Evolutionary conservation across 2,113 vertebrate species (phyloP).

Genomic region (Misgurnus anguillicaudatus): DNA sequence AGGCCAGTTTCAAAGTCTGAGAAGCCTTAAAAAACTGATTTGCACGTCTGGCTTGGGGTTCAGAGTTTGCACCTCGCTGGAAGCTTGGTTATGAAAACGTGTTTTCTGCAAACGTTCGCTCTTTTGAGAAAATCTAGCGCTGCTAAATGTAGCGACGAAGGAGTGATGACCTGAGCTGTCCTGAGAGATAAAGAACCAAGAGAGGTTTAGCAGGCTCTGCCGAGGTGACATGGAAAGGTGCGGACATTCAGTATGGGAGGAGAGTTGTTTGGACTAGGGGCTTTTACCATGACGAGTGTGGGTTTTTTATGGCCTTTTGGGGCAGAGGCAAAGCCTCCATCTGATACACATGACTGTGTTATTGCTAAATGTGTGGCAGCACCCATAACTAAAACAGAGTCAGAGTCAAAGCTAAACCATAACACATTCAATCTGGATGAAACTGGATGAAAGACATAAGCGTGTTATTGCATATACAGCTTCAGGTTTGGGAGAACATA

Average conservation of each 20-base stretch:
- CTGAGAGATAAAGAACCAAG: constrained; percentile 9
- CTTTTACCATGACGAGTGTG: constrained; percentile 47
- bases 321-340: constrained; percentile 43
- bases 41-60: constrained; percentile 20
- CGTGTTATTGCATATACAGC: background rate
- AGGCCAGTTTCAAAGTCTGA: constrained; percentile 28
- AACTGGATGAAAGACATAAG: background rate
- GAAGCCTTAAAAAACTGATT: background rate
- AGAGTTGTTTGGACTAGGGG: constrained; percentile 38
- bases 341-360: constrained; percentile 49
- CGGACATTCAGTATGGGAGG: constrained; percentile 3
- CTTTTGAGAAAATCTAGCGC: background rate
- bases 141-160: background rate
- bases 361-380: constrained; percentile 41
- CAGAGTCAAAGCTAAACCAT: background rate
- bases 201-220: constrained; percentile 9
- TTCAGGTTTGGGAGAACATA: background rate
- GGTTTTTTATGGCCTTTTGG: constrained; percentile 53
- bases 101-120: constrained; percentile 9
- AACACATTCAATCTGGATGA: background rate
- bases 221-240: constrained; percentile 27
- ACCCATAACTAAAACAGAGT: constrained; percentile 18
- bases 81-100: background rate
- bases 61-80: constrained; percentile 9
- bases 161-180: constrained; percentile 11